These are phyloP conservation scores for Cuniculus paca DNA, from an alignment of 2,797 vertebrate genomes.

Conservation along the genomic window DNA sequence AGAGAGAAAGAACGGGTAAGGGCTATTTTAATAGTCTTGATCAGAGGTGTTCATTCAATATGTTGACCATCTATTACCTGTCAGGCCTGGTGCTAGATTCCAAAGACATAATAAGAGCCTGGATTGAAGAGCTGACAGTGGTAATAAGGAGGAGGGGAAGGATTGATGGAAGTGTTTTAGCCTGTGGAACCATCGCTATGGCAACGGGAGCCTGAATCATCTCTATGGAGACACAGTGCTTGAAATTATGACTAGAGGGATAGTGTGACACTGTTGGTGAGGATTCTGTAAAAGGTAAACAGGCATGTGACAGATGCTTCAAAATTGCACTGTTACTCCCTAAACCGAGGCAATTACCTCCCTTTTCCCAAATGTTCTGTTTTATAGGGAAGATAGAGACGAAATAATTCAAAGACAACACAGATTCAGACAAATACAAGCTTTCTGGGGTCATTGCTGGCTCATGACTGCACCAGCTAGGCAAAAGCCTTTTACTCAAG, in stretches of 20 bases:
- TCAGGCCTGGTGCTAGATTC: constrained; percentile 17
- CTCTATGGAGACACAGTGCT: constrained; percentile 73
- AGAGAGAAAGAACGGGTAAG: not conserved
- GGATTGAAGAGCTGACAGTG: not conserved
- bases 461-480: not conserved
- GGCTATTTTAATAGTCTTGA: not conserved
- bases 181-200: constrained; percentile 68
- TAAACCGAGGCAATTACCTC: not conserved
- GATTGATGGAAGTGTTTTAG: constrained; percentile 44
- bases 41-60: not conserved
- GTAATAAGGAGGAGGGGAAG: constrained; percentile 35
- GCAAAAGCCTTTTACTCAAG: not conserved
- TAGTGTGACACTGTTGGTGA: not conserved
- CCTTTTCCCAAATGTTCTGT: not conserved
- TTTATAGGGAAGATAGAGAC: not conserved
- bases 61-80: constrained; percentile 7
- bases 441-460: not conserved
- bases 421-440: not conserved
- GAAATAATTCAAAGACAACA: not conserved
- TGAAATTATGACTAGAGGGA: constrained; percentile 51
- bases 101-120: constrained; percentile 23
- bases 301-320: not conserved
- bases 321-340: not conserved
- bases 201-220: constrained; percentile 70
- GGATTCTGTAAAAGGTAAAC: constrained; percentile 22